A percentile compares a stretch with the other conserved stretches of the same genome.
Evolutionary conservation across 2,113 vertebrate species (phyloP).

Genomic region (Steatornis caripensis): DNA sequence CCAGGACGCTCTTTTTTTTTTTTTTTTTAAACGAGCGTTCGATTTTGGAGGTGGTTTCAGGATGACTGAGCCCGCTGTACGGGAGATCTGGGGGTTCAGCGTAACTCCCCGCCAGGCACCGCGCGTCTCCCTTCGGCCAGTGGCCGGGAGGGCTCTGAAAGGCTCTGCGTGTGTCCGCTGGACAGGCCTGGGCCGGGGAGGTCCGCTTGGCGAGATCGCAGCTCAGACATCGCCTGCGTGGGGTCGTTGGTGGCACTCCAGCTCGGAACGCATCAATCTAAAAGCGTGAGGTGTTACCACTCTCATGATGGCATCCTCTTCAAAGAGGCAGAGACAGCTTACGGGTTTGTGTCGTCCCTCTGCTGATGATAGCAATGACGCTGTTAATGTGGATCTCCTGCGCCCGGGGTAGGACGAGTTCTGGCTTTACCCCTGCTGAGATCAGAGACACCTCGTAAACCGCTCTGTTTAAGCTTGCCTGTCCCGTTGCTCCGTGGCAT

Average conservation of each 20-base stretch:
- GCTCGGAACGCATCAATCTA: rapidly evolving
- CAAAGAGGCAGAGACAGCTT: background rate
- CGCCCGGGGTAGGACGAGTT: background rate
- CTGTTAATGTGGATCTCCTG: background rate
- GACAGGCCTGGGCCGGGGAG: rapidly evolving
- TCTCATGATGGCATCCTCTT: background rate
- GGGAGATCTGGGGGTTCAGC: background rate
- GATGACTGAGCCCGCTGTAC: background rate
- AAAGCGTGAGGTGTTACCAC: rapidly evolving
- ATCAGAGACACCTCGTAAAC: background rate
- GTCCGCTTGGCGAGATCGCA: background rate
- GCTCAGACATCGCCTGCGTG: rapidly evolving
- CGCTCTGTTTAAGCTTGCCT: no score
- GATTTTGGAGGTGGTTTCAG: background rate
- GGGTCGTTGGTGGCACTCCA: rapidly evolving
- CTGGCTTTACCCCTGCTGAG: background rate
- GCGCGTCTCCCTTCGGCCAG: background rate
- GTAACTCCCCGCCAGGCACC: rapidly evolving
- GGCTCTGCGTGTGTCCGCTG: rapidly evolving
- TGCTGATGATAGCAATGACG: rapidly evolving
- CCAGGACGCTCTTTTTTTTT: rapidly evolving
- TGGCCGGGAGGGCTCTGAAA: background rate
- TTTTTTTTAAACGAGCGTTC: no score
- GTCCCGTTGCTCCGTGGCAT: background rate
- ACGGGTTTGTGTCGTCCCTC: rapidly evolving